Base-by-base conservation (phyloP, 2,888 invertebrate genomes). In the Cephus rjabovi region DNA sequence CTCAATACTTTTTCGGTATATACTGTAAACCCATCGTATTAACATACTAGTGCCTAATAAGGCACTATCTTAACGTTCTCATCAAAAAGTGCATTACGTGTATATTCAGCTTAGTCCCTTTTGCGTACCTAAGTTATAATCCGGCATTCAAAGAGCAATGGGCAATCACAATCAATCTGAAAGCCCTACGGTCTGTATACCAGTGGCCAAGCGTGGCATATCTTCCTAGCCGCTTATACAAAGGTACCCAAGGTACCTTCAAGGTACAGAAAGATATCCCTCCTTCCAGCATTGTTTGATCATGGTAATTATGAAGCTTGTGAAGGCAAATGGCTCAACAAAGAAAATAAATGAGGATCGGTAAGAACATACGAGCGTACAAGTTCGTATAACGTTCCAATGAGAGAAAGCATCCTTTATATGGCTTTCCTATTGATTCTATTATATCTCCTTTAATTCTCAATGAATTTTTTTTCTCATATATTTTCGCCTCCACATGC, bases 291-390 rank as follows among this genome's bases (percentile, higher is more conserved):
- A 88, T 89, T 89, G 88, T 89, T 89, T 87, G 88, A 87, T 86
- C 87, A 87, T 83, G 87, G 87, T 89, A 89, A 90, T 90, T 89
- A 87, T 87, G 83, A 84, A 80, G 81, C 81, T 78, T 83, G 82
- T 77, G 80, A 81, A 81, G 82, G 79, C 76, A 78, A 79, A 81
- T 81, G 82, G 79, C 78, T 78, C 34, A 75, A 74, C 82, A 82
- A 83, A 78, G 82, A 79, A 79, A 56, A 56, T 56, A 81, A 79
- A 74, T 76, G 79, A 79, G 81, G 78, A 81, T 79, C 77, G 80
- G 75, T 76, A 81, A 78, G 56, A 56, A 56, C 56, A 23, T 56
- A 56, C 56, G 56, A 56, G 23, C 9, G 56, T 56, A 56, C 56
- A 56, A 56, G 23, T 56, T 56, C 56, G 56, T 56, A 56, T 23